Evolutionary conservation across 2,113 vertebrate genomes (phyloP), one percentile per base, ranked within the genome.

Genomic region (Hiodon alosoides): DNA sequence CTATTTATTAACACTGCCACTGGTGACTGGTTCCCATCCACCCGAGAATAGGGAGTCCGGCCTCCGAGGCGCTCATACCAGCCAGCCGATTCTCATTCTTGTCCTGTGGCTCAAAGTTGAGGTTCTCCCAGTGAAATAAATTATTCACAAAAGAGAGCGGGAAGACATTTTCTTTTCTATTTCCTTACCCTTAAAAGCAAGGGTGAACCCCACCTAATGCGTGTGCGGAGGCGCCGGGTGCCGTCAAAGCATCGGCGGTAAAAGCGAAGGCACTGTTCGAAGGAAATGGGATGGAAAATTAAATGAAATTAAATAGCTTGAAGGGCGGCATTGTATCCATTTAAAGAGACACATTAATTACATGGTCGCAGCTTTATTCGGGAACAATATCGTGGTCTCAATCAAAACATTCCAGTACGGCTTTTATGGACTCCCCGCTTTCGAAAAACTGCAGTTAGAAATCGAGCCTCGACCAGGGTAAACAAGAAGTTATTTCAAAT

Each of bases 261-360:
- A 91, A 91, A 92, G 91, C 89, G 93, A 94, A 93, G 90, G 92
- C 91, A 92, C 91, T 90, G 93, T 94, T 93, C 90, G 89, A 82
- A 93, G 93, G 92, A 94, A 97, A 98, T 97, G 95, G 94, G 95
- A 96, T 94, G 96, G 95, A 98, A 96, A 97, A 97, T 97, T 94
- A 95, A 98, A 97, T 96, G 93, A 98, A 95, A 96, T 96, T 91
- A 96, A 95, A 98, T 94, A 93, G 94, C 92, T 92, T 95, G 93
- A 97, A 95, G 92, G 91, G 86, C 87, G 83, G 87, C 93, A 95
- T 98, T 98, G 94, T 97, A 85, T 90, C 86, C 86, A 88, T 91
- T 93, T 93, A 92, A 94, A 94, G 94, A 93, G 91, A 94, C 93
- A 96, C 95, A 98, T 98, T 96, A 98, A 97, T 98, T 95, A 96